Evolutionary conservation across 2,797 vertebrate genomes (phyloP).

Genomic region (Tolypeutes matacus): DNA sequence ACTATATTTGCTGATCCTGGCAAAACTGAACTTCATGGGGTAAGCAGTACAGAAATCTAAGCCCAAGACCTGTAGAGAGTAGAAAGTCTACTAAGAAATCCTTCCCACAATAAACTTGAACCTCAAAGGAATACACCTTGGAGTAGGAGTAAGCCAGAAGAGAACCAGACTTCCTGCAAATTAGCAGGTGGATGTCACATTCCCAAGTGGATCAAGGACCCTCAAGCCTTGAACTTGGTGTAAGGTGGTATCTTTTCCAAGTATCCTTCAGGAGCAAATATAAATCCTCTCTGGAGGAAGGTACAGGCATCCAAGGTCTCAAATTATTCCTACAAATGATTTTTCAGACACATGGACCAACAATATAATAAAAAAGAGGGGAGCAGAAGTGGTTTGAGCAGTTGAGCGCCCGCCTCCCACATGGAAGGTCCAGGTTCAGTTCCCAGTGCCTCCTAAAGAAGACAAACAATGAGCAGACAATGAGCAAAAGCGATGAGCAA

Average conservation of each 20-base stretch:
- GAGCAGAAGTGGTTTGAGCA: too few relatives aligned
- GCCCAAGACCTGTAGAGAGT: not conserved
- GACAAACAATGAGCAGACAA: too few relatives aligned
- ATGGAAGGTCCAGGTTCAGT: too few relatives aligned
- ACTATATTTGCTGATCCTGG: not conserved
- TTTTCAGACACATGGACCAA: not conserved
- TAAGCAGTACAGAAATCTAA: not conserved
- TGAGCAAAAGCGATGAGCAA: too few relatives aligned
- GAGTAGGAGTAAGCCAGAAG: not conserved
- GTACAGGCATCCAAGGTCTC: not conserved
- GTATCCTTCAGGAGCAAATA: not conserved
- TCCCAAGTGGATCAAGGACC: not conserved
- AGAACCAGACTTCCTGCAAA: not conserved
- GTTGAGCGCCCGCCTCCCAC: too few relatives aligned
- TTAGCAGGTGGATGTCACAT: not conserved
- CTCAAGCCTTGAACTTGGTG: not conserved
- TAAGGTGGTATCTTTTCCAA: not conserved
- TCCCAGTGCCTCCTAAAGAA: too few relatives aligned
- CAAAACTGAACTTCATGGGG: not conserved
- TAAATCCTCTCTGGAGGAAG: not conserved
- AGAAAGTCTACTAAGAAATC: constrained; percentile 9
- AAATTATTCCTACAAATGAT: not conserved
- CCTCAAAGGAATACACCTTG: not conserved
- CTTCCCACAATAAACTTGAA: not conserved
- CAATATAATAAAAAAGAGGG: not conserved